Evolutionary conservation across 2,888 invertebrate genomes (phyloP).

Genomic region (Atethmia centrago): DNA sequence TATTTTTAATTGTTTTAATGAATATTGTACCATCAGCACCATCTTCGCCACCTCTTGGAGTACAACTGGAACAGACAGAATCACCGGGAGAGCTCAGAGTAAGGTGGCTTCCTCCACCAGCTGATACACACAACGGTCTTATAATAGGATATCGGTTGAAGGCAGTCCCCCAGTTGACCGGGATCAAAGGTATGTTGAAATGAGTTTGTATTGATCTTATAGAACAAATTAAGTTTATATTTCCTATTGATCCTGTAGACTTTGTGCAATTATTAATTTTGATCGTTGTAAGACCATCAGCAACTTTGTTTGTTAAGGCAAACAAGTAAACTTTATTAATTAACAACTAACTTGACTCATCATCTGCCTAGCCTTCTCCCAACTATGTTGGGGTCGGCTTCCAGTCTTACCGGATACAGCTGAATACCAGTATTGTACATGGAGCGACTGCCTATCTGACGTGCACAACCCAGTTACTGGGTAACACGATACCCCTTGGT

Average conservation of each 20-base stretch:
- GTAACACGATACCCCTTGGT: no score
- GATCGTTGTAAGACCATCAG: no score
- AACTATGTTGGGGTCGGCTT: no score
- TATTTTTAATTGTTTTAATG: no score
- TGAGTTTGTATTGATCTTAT: not conserved
- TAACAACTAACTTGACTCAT: no score
- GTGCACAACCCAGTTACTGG: no score
- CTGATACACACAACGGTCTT: constrained; percentile 86
- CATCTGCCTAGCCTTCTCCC: no score
- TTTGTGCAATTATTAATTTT: not conserved
- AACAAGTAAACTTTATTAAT: no score
- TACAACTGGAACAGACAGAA: constrained; percentile 86
- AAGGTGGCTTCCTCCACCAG: constrained; percentile 86
- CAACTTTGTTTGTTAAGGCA: not conserved
- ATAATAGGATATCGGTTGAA: constrained; percentile 84
- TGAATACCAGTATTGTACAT: no score
- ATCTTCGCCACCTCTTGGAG: constrained; percentile 85
- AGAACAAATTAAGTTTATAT: not conserved
- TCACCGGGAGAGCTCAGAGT: constrained; percentile 86
- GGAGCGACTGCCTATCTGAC: no score
- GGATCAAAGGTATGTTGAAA: constrained; percentile 78
- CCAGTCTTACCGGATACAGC: no score
- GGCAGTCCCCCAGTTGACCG: constrained; percentile 84
- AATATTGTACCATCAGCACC: constrained; percentile 75
- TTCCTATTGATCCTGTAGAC: not conserved